These are phyloP conservation scores for Galendromus occidentalis DNA, from an alignment of 1,140 invertebrate species.

Conservation along the genomic window DNA sequence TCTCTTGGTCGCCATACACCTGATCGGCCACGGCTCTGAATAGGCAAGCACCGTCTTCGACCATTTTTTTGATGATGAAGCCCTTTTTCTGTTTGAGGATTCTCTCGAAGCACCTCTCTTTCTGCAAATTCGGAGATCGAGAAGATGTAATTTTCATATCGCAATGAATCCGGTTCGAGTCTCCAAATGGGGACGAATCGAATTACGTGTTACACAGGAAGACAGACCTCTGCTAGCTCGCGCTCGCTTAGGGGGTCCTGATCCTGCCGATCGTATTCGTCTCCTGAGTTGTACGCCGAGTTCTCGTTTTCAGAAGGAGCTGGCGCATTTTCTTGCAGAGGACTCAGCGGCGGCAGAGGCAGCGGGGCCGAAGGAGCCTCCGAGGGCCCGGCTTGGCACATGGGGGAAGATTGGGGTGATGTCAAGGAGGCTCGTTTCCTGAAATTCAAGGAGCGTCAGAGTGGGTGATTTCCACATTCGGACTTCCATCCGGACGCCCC, in stretches of 20 bases:
- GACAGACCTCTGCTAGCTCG: slow-evolving; percentile 14
- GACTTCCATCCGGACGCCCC: neutral
- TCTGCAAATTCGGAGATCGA: slow-evolving; percentile 25
- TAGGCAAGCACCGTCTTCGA: slow-evolving; percentile 76
- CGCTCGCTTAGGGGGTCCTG: slow-evolving; percentile 27
- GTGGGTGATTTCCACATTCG: neutral
- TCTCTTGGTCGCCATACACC: slow-evolving; percentile 79
- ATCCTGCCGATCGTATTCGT: slow-evolving; percentile 43
- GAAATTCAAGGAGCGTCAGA: neutral
- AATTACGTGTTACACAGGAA: neutral
- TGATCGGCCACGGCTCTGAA: slow-evolving; percentile 80
- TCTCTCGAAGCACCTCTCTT: slow-evolving; percentile 47
- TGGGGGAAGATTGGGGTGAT: neutral
- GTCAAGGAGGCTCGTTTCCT: slow-evolving; percentile 10
- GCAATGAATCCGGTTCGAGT: slow-evolving; percentile 10
- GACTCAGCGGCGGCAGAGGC: slow-evolving; percentile 7
- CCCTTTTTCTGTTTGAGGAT: slow-evolving; percentile 45
- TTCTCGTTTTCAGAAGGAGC: slow-evolving; percentile 22
- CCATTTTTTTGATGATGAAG: slow-evolving; percentile 65
- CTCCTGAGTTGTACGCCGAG: slow-evolving; percentile 50
- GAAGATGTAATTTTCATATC: neutral
- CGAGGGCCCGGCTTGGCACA: neutral
- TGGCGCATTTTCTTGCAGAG: slow-evolving; percentile 17
- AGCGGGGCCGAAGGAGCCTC: neutral
- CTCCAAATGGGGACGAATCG: slow-evolving; percentile 20